A percentile compares a stretch with the other conserved stretches of the same genome.
Conservation (phyloP, 2,888 invertebrate species). For the Tenthredo amoena region DNA sequence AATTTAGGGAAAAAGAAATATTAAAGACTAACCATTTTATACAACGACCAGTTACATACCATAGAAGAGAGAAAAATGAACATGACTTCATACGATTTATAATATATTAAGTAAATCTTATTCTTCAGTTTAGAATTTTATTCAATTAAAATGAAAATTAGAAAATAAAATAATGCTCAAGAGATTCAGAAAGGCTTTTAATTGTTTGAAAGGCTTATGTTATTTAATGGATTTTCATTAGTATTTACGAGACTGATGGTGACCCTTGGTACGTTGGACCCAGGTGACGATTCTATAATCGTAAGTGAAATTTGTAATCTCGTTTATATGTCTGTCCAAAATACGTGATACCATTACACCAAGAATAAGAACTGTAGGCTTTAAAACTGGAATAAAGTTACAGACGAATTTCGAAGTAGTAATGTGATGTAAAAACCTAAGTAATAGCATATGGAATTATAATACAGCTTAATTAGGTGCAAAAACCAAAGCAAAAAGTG, state of each 20-base stretch:
- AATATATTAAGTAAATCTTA: neutral
- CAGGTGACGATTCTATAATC: slow-evolving; percentile 34
- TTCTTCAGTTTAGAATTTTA: neutral
- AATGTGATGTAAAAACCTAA: neutral
- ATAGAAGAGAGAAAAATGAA: neutral
- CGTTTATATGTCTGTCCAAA: neutral
- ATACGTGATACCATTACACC: neutral
- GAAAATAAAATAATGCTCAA: neutral
- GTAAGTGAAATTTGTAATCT: slow-evolving; percentile 41
- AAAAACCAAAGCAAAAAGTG: neutral
- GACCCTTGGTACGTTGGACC: slow-evolving; percentile 37
- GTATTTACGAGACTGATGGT: slow-evolving; percentile 43
- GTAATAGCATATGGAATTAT: neutral
- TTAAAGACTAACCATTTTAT: neutral
- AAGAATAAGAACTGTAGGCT: neutral
- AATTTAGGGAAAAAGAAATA: neutral
- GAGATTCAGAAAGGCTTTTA: neutral
- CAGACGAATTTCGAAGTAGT: neutral
- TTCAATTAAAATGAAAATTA: neutral
- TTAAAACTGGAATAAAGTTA: neutral
- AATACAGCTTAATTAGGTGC: neutral
- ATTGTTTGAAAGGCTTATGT: neutral
- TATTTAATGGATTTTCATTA: slow-evolving; percentile 45
- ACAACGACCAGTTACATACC: neutral
- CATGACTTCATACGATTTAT: neutral